Base-by-base conservation (phyloP, 2,113 vertebrate species). In the Corythornis madagascariensis region DNA sequence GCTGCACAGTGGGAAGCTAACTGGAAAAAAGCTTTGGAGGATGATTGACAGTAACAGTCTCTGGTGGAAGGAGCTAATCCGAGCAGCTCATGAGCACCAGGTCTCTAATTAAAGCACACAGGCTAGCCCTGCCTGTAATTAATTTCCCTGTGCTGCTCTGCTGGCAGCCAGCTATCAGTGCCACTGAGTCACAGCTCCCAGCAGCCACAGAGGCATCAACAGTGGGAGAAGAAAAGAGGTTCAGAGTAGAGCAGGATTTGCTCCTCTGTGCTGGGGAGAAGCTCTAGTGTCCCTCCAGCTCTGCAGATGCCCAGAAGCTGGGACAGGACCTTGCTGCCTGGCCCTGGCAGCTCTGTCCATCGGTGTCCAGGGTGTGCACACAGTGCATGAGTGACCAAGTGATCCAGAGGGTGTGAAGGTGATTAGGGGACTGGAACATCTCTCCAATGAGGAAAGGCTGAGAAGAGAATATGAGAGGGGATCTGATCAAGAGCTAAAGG, bases 51-150 rank as follows among this genome's bases (percentile, higher is more conserved):
- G 78, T 20, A 79, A 16, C 71, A 53, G 81, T 89, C 90, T 95
- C 69, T 1, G 1, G 47, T 91, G 78, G 67, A 92, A 80, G 74
- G 50, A 94, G 81, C 86, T 94, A 90, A 94, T 89, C 89, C 3
- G 7, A 93, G 81, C 78, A 63, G 78, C 86, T 89, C 81, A 61
- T 63, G 86, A 96, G 31, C 86, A 92, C 84, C 60, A 31, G 89
- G 71, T 73, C 81, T 84, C 94, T 96, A 94, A 96, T 95, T 95
- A 95, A 94, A 92, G 92, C 71, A 5, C 77, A 70, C 71, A 87
- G 92, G 38, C 59, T 73, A 85, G 81, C 75, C 74, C 84, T 80
- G 84, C 47, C 78, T 92, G 92, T 95, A 96, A 96, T 96, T 95
- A 93, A 93, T 92, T 93, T 92, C 81, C 61, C 66, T 50, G 5